phyloP scores from a whole-genome alignment of 1,140 invertebrate species.

The Zaprionus vittiger region DNA sequence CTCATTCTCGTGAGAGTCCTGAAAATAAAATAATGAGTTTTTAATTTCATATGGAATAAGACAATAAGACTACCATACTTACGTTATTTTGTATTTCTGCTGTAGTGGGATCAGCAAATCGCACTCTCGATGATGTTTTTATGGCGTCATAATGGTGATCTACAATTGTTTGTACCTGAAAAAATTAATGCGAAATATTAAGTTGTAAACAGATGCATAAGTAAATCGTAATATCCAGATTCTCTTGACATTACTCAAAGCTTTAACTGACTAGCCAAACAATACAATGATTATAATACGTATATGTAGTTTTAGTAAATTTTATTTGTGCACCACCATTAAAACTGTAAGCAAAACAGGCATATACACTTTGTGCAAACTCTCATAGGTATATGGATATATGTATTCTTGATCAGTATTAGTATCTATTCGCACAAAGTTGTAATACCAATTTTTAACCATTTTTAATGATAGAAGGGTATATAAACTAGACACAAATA shows the following conservation, averaged over 20 bases:
- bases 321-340: background rate
- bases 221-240: background rate
- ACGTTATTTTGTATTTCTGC: slow-evolving; percentile 74
- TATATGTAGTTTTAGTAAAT: background rate
- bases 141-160: slow-evolving; percentile 93
- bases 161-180: slow-evolving; percentile 95
- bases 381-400: too few species aligned
- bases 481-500: background rate
- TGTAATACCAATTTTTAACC: background rate
- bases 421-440: background rate
- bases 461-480: background rate
- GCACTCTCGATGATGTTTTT: slow-evolving; percentile 92
- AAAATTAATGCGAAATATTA: slow-evolving; percentile 72
- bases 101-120: slow-evolving; percentile 91
- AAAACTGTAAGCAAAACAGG: background rate
- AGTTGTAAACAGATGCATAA: slow-evolving; percentile 25
- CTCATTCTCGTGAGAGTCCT: slow-evolving; percentile 66
- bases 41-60: too few species aligned
- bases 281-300: background rate
- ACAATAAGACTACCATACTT: slow-evolving; percentile 57
- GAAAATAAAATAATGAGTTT: slow-evolving; percentile 3
- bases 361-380: too few species aligned
- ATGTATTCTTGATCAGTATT: background rate
- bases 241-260: background rate
- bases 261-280: background rate